A percentile compares a stretch with the other conserved stretches of the same genome.
phyloP scores from a whole-genome alignment of 2,888 invertebrate genomes.

The Thyatira batis region DNA sequence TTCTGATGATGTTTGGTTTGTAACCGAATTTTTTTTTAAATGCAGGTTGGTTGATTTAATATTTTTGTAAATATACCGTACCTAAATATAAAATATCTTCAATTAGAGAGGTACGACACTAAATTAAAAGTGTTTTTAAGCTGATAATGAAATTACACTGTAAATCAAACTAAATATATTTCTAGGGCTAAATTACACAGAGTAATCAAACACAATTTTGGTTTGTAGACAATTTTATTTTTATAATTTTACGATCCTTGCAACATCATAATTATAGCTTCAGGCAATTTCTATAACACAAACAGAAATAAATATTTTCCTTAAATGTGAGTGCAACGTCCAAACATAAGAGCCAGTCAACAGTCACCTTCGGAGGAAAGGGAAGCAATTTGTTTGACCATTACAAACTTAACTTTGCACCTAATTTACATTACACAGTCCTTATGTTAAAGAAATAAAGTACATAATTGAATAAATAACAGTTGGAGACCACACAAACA shows the following conservation, averaged over 20 bases:
- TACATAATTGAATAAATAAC: not conserved
- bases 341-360: slow-evolving; percentile 35
- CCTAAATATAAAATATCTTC: too few species aligned
- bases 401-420: slow-evolving; percentile 9
- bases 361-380: slow-evolving; percentile 34
- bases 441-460: not conserved
- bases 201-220: too few species aligned
- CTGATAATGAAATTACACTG: too few species aligned
- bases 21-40: too few species aligned
- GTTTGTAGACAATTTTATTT: not conserved
- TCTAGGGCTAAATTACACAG: too few species aligned
- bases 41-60: too few species aligned
- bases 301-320: not conserved
- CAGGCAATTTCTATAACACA: not conserved
- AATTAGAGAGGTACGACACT: too few species aligned
- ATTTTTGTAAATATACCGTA: too few species aligned
- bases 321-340: slow-evolving; percentile 27
- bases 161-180: too few species aligned
- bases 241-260: too few species aligned
- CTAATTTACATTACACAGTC: not conserved
- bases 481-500: not conserved
- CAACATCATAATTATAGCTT: not conserved
- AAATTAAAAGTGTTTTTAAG: too few species aligned
- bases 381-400: slow-evolving; percentile 38
- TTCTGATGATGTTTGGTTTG: too few species aligned